Evolutionary conservation across 2,797 vertebrate genomes (phyloP).

Genomic region (Leptodactylus fallax): DNA sequence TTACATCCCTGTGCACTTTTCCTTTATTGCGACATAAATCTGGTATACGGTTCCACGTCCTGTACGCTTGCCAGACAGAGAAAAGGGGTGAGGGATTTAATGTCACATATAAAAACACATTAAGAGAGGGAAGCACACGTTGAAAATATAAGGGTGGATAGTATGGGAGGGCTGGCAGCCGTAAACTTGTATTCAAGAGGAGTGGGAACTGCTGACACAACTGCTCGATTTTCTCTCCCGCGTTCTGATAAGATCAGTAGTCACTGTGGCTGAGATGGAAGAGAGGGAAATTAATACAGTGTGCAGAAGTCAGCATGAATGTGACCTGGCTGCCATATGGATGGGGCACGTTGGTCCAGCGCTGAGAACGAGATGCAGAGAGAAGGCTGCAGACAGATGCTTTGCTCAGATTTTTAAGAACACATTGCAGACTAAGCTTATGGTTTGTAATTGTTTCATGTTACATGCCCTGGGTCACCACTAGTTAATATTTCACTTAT

Average conservation of each 20-base stretch:
- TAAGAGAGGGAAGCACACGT: background rate
- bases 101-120: background rate
- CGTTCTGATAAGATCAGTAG: slow-evolving; percentile 58
- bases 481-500: slow-evolving; percentile 11
- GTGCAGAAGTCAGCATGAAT: slow-evolving; percentile 61
- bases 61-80: slow-evolving; percentile 12
- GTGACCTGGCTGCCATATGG: slow-evolving; percentile 61
- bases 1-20: background rate
- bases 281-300: slow-evolving; percentile 60
- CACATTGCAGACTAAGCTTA: slow-evolving; percentile 18
- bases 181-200: slow-evolving; percentile 28
- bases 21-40: slow-evolving; percentile 24
- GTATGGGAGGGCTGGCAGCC: slow-evolving; percentile 8
- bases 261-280: slow-evolving; percentile 52
- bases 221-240: slow-evolving; percentile 43
- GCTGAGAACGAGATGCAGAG: slow-evolving; percentile 5
- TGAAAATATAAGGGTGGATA: slow-evolving; percentile 5
- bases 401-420: slow-evolving; percentile 20
- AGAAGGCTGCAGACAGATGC: slow-evolving; percentile 33
- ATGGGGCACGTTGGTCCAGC: slow-evolving; percentile 32
- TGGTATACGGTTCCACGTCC: slow-evolving; percentile 16
- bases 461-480: background rate
- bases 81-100: background rate
- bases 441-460: slow-evolving; percentile 24
- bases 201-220: slow-evolving; percentile 49